These are phyloP conservation scores for Lagria hirta DNA, from an alignment of 2,888 invertebrate genomes.

Conservation along the genomic window DNA sequence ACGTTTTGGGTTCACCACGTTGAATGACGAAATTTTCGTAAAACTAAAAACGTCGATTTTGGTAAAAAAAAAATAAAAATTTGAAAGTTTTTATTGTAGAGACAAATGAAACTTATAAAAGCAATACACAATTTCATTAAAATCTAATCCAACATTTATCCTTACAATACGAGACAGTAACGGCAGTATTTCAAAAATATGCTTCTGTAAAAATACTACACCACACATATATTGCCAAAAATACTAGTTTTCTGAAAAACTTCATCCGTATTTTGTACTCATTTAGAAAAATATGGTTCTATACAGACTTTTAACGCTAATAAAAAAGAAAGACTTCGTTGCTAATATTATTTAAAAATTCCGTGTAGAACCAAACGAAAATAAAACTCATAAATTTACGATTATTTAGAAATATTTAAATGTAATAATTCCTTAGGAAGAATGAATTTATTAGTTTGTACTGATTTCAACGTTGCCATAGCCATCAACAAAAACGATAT, in stretches of 20 bases:
- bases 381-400: slow-evolving; percentile 15
- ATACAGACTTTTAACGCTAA: slow-evolving; percentile 30
- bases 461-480: slow-evolving; percentile 13
- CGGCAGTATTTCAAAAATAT: slow-evolving; percentile 38
- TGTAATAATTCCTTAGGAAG: slow-evolving; percentile 9
- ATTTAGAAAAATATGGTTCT: slow-evolving; percentile 34
- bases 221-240: slow-evolving; percentile 41
- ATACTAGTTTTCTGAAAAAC: slow-evolving; percentile 32
- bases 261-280: slow-evolving; percentile 32
- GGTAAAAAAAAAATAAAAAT: slow-evolving; percentile 14
- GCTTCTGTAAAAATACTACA: slow-evolving; percentile 35
- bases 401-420: slow-evolving; percentile 18
- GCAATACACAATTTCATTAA: slow-evolving; percentile 37
- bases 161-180: slow-evolving; percentile 38
- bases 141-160: slow-evolving; percentile 35
- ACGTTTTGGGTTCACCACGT: no score
- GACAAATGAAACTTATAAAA: slow-evolving; percentile 40
- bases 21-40: no score
- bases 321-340: slow-evolving; percentile 24
- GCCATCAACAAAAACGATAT: slow-evolving; percentile 17
- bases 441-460: slow-evolving; percentile 23
- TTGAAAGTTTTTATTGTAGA: slow-evolving; percentile 33
- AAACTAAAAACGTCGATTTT: no score
- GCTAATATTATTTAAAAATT: slow-evolving; percentile 19
- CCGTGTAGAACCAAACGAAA: slow-evolving; percentile 22